Percentiles rank a stretch among this genome's conserved stretches.
phyloP scores from a whole-genome alignment of 2,888 invertebrate genomes.

The Caradrina kadenii region DNA sequence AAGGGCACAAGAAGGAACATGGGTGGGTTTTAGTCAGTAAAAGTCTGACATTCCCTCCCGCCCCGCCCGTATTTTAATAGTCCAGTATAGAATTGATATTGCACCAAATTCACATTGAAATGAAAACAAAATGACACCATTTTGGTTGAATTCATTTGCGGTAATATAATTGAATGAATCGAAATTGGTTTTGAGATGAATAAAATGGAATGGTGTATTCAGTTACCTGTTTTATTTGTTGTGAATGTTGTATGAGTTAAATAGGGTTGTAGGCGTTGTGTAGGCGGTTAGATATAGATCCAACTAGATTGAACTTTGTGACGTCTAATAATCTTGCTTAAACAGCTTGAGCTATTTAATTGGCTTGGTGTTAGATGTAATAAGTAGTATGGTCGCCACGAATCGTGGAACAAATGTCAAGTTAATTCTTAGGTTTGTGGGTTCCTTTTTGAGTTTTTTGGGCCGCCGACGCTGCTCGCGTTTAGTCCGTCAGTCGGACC shows the following conservation, averaged over 20 bases:
- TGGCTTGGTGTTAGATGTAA: too few relatives aligned
- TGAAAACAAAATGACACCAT: constrained; percentile 53
- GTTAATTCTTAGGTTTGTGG: too few relatives aligned
- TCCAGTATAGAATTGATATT: constrained; percentile 40
- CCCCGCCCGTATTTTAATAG: too few relatives aligned
- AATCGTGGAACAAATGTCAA: too few relatives aligned
- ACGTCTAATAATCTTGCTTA: not conserved
- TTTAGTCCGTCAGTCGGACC: too few relatives aligned
- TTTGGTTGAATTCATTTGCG: constrained; percentile 59
- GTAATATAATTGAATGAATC: constrained; percentile 57
- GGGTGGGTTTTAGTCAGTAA: too few relatives aligned
- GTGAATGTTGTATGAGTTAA: constrained; percentile 10
- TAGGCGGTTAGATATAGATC: not conserved
- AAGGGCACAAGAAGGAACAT: too few relatives aligned
- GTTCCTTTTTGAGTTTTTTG: too few relatives aligned
- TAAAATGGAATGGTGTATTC: constrained; percentile 28
- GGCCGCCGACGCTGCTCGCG: too few relatives aligned
- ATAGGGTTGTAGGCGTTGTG: not conserved
- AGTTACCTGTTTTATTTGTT: constrained; percentile 16
- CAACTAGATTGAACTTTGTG: not conserved
- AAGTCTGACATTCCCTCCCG: too few relatives aligned
- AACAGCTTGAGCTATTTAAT: too few relatives aligned
- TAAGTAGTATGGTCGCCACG: too few relatives aligned
- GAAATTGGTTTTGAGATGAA: constrained; percentile 60
- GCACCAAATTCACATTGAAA: constrained; percentile 43